A percentile compares a stretch with the other conserved stretches of the same genome.
phyloP scores from a whole-genome alignment of 2,888 invertebrate genomes.

The Agelastica alni region DNA sequence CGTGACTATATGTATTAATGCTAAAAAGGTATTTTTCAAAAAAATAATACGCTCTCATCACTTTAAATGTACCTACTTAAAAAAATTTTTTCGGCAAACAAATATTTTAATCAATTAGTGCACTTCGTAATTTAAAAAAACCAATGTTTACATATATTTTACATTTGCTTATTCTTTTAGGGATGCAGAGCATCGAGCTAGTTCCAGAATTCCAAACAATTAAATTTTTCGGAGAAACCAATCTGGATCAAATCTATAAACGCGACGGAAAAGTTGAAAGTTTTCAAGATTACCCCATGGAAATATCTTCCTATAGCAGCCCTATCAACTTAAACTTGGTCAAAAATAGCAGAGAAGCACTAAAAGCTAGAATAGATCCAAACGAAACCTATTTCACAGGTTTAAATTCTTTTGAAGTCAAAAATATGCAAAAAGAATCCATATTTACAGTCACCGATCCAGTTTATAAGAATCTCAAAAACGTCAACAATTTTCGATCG shows the following conservation, averaged over 20 bases:
- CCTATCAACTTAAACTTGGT: slow-evolving; percentile 50
- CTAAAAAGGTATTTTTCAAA: too few species aligned
- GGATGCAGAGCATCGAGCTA: slow-evolving; percentile 82
- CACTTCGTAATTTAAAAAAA: too few species aligned
- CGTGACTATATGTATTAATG: too few species aligned
- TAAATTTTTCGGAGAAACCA: slow-evolving; percentile 78
- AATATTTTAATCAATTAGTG: too few species aligned
- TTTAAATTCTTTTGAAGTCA: slow-evolving; percentile 70
- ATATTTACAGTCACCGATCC: slow-evolving; percentile 79
- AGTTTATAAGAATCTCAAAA: slow-evolving; percentile 71
- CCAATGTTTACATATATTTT: neutral
- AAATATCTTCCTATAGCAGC: slow-evolving; percentile 56
- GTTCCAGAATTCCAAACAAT: slow-evolving; percentile 73
- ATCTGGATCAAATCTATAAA: slow-evolving; percentile 78
- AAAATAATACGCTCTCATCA: too few species aligned
- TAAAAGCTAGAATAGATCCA: slow-evolving; percentile 62
- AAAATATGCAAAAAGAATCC: slow-evolving; percentile 63
- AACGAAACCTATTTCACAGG: slow-evolving; percentile 58
- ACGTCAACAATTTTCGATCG: slow-evolving; percentile 67
- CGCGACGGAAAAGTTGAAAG: slow-evolving; percentile 69
- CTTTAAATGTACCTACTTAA: too few species aligned
- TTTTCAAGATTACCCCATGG: slow-evolving; percentile 61
- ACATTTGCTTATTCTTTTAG: slow-evolving; percentile 20
- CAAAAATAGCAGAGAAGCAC: slow-evolving; percentile 57
- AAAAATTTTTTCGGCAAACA: too few species aligned